Evolutionary conservation across 2,888 invertebrate genomes (phyloP).

Genomic region (Melanargia galathea): DNA sequence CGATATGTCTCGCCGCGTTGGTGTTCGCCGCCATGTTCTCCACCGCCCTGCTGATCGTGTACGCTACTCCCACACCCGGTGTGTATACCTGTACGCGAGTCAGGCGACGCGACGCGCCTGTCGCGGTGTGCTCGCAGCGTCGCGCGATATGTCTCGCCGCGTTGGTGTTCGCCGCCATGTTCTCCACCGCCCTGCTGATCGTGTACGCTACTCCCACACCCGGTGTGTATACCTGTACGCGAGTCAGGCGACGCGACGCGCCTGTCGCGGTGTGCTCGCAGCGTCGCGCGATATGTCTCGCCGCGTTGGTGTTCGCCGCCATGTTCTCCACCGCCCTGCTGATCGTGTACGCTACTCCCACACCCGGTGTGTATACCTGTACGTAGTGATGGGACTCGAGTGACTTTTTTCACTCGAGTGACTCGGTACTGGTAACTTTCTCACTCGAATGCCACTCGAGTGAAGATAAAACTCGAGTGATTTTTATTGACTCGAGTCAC

Average conservation of each 20-base stretch:
- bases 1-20: constrained; percentile 89
- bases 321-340: constrained; percentile 92
- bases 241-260: constrained; percentile 67
- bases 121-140: constrained; percentile 91
- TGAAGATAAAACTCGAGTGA: too few relatives aligned
- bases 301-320: constrained; percentile 89
- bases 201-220: constrained; percentile 95
- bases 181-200: constrained; percentile 92
- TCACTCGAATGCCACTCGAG: too few relatives aligned
- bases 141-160: constrained; percentile 81
- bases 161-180: constrained; percentile 89
- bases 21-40: constrained; percentile 91
- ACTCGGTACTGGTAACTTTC: too few relatives aligned
- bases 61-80: constrained; percentile 94
- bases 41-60: constrained; percentile 93
- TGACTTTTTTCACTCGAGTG: too few relatives aligned
- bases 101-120: constrained; percentile 63
- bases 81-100: constrained; percentile 55
- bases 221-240: constrained; percentile 77
- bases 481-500: too few relatives aligned
- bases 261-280: constrained; percentile 90
- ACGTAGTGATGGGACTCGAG: too few relatives aligned
- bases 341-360: constrained; percentile 94
- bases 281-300: constrained; percentile 75
- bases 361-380: constrained; percentile 84